These are phyloP conservation scores for Copsychus sechellarum DNA, from an alignment of 2,113 vertebrate species.

Conservation along the genomic window DNA sequence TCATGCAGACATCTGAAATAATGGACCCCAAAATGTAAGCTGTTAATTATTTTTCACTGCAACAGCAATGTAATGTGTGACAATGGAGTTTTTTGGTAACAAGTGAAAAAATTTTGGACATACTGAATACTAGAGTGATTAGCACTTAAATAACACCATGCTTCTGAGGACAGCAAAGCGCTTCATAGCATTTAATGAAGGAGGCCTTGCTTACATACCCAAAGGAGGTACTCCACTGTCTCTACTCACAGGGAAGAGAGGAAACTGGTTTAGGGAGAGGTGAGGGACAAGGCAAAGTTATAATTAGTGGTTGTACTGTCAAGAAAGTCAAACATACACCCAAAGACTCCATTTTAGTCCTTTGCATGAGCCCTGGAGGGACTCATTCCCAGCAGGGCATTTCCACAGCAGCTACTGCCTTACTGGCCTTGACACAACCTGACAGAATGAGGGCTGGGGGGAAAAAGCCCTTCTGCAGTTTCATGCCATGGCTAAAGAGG, in stretches of 20 bases:
- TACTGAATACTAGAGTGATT: constrained; percentile 51
- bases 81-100: constrained; percentile 56
- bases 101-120: constrained; percentile 60
- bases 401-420: neutral
- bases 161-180: constrained; percentile 48
- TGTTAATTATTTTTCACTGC: constrained; percentile 74
- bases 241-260: neutral
- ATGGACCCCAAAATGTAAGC: constrained; percentile 64
- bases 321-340: neutral
- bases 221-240: neutral
- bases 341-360: neutral
- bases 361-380: neutral
- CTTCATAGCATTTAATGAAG: constrained; percentile 59
- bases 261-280: constrained; percentile 30
- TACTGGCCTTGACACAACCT: neutral
- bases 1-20: constrained; percentile 69
- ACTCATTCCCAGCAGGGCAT: neutral
- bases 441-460: fast-evolving
- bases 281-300: neutral
- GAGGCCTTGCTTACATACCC: constrained; percentile 24
- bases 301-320: neutral
- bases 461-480: neutral
- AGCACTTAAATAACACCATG: constrained; percentile 45
- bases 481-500: neutral
- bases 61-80: constrained; percentile 58